Evolutionary conservation across 2,797 vertebrate species (phyloP).

Genomic region (Lutjanus campechanus): DNA sequence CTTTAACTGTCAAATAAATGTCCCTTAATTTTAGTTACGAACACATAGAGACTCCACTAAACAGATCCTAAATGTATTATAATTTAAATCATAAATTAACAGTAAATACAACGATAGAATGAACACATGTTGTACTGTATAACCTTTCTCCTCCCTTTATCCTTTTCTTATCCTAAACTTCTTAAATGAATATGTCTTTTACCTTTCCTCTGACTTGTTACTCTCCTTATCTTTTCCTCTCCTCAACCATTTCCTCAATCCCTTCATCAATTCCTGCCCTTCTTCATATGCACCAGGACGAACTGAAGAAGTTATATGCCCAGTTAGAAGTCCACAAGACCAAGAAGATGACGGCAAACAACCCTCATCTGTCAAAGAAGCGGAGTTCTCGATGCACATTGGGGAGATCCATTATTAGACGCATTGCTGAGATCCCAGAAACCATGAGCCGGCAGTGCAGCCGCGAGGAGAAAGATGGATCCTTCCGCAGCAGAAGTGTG

Average conservation of each 20-base stretch:
- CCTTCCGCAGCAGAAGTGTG: constrained; percentile 65
- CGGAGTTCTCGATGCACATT: constrained; percentile 86
- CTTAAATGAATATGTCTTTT: constrained; percentile 43
- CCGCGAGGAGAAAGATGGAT: constrained; percentile 85
- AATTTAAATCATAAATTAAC: constrained; percentile 58
- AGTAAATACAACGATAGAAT: constrained; percentile 26
- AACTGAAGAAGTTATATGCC: constrained; percentile 95
- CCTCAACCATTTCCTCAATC: constrained; percentile 53
- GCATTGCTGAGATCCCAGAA: constrained; percentile 88
- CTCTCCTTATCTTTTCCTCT: constrained; percentile 60
- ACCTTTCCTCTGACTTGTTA: constrained; percentile 63
- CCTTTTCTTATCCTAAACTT: constrained; percentile 57
- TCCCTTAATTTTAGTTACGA: constrained; percentile 39
- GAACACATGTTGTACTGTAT: constrained; percentile 37
- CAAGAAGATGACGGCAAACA: constrained; percentile 92
- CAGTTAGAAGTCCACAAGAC: constrained; percentile 94
- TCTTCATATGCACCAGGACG: constrained; percentile 87
- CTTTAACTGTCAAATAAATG: constrained; percentile 60
- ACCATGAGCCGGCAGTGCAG: constrained; percentile 86
- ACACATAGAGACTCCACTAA: constrained; percentile 28
- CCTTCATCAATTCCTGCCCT: constrained; percentile 52
- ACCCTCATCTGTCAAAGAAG: constrained; percentile 94
- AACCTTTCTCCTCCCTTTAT: constrained; percentile 61
- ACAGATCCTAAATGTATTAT: constrained; percentile 52
- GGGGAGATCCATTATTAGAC: constrained; percentile 89